Percentiles rank a stretch among this genome's conserved stretches.
Conservation (phyloP, 2,888 invertebrate genomes). For the Oxyteleia sp. region DNA sequence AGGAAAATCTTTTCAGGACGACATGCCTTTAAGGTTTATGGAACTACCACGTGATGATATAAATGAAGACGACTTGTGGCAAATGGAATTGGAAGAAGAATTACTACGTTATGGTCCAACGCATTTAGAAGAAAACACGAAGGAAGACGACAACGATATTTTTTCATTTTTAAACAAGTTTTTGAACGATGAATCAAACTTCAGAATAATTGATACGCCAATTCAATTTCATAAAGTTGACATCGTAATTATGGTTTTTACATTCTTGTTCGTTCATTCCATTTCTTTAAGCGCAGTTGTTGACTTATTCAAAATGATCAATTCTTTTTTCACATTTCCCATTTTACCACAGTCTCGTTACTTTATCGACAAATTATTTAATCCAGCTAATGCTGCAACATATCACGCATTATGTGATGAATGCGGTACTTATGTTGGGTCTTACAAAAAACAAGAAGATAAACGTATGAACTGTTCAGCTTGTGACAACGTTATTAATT, state of each 20-base stretch:
- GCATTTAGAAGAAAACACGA: too few relatives aligned
- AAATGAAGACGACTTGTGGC: too few relatives aligned
- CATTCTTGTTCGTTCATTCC: slow-evolving; percentile 23
- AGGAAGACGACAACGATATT: too few relatives aligned
- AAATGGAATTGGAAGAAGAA: too few relatives aligned
- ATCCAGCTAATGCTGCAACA: slow-evolving; percentile 29
- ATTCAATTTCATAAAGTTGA: too few relatives aligned
- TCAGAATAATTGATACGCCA: too few relatives aligned
- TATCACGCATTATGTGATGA: slow-evolving; percentile 61
- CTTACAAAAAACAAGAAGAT: slow-evolving; percentile 29
- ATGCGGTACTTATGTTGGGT: slow-evolving; percentile 39
- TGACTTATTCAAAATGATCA: slow-evolving; percentile 29
- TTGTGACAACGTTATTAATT: slow-evolving; percentile 20
- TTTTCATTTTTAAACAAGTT: too few relatives aligned
- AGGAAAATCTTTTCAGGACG: too few relatives aligned
- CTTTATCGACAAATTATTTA: slow-evolving; percentile 59
- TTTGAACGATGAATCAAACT: too few relatives aligned
- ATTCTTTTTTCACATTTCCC: slow-evolving; percentile 13
- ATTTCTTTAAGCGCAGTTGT: slow-evolving; percentile 11
- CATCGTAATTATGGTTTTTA: slow-evolving; percentile 29
- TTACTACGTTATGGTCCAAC: too few relatives aligned
- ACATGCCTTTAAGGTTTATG: too few relatives aligned
- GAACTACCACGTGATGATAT: too few relatives aligned
- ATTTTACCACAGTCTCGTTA: slow-evolving; percentile 59
- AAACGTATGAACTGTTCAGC: background rate